Base-by-base conservation (phyloP, 2,797 vertebrate species). In the Gouania willdenowi region DNA sequence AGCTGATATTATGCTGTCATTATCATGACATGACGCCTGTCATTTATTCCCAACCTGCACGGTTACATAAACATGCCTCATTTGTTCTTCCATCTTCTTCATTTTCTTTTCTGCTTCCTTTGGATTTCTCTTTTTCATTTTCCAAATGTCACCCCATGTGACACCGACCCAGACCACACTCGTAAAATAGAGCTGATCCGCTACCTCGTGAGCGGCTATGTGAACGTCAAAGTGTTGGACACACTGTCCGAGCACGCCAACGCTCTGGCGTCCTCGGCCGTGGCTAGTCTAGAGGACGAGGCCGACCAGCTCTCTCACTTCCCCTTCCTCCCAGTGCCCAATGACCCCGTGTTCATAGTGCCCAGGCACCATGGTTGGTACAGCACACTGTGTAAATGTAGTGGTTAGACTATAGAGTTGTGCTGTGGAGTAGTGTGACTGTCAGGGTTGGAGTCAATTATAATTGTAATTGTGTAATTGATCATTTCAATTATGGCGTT, bases 361-460 rank as follows among this genome's bases (percentile, higher is more conserved):
- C 92, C 92, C 68, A 92, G 79, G 71, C 87, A 88, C 83, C 87
- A 95, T 82, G 94, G 94, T 98, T 91, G 89, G 95, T 97, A 92
- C 84, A 61, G 60, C 2, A 9, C 52, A 41, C 16, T 30, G 32
- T 29, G 33, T 46, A 26, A 56, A 30, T 28, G 41, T 27, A 25
- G 56, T 30, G 30, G 41, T 27, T 34, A 17, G 50, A 12, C 42
- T 25, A 22, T 66, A 76, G 67, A 48, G 44, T 26, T 17, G 29
- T 71, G 35, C 42, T 44, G 37, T 77, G 55, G 54, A 24, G 49
- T 79, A 81, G 57, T n/a, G n/a, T n/a, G n/a, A n/a, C n/a, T n/a
- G n/a, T n/a, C n/a, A n/a, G n/a, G n/a, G n/a, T n/a, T n/a, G n/a
- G n/a, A n/a, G n/a, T n/a, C n/a, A n/a, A n/a, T n/a, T n/a, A n/a